phyloP scores from a whole-genome alignment of 1,140 invertebrate genomes.

The Pachypeltis micranthus region DNA sequence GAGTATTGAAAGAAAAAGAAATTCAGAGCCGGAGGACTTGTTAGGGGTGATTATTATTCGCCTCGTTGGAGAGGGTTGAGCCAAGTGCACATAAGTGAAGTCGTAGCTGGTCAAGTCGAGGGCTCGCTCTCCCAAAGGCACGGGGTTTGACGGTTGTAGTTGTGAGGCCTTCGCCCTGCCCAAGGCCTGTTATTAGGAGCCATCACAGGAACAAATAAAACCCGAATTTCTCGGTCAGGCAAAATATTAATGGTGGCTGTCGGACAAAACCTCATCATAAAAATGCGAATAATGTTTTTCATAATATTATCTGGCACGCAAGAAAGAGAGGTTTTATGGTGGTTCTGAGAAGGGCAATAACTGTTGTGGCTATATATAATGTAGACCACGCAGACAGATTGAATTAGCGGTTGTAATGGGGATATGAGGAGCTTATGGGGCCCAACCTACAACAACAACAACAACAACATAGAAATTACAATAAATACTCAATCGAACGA shows the following conservation, averaged over 20 bases:
- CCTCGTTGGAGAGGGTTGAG: not conserved
- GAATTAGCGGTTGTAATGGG: conserved; percentile 6
- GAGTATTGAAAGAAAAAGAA: not conserved
- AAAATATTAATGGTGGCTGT: conserved; percentile 8
- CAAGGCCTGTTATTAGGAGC: conserved; percentile 10
- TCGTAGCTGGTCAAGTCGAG: not conserved
- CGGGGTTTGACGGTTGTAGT: not conserved
- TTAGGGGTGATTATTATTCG: not conserved
- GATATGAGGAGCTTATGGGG: not conserved
- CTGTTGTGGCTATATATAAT: conserved; percentile 14
- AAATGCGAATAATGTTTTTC: conserved; percentile 22
- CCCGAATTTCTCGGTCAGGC: not conserved
- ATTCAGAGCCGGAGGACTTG: not conserved
- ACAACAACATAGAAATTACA: not conserved
- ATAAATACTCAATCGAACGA: not conserved
- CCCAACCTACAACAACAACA: not conserved
- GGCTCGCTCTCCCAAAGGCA: not conserved
- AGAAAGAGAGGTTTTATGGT: conserved; percentile 16
- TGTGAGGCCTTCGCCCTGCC: not conserved
- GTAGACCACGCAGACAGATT: conserved; percentile 11
- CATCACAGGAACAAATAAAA: conserved; percentile 14
- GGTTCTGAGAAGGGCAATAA: conserved; percentile 18
- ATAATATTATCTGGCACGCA: conserved; percentile 22
- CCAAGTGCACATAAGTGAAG: not conserved
- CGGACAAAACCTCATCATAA: conserved; percentile 13